Base-by-base conservation (phyloP, 2,113 vertebrate genomes). In the Phyllopteryx taeniolatus region DNA sequence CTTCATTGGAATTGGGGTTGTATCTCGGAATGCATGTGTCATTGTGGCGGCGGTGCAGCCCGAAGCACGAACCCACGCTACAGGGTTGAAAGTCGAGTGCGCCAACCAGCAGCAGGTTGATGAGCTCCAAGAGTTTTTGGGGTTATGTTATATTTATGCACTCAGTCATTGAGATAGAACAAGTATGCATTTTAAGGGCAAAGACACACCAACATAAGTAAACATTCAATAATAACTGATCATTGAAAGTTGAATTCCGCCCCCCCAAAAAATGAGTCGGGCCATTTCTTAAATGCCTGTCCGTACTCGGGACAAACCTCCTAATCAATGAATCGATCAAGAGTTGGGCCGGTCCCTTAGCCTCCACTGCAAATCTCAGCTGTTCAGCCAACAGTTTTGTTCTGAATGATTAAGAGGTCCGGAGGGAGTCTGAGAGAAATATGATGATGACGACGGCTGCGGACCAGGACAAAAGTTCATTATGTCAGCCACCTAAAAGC, bases 381-480 rank as follows among this genome's bases (percentile, higher is more conserved):
- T 20, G 19, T 53, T 56, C n/a, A 57, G 27, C 11, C 10, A 62
- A 0, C 4, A 12, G 27, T 67, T n/a, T 64, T 68, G 22, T 65
- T 81, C 33, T 9, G 27, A 77, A 74, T 66, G 54, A 77, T 79
- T 75, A 44, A 78, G 53, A 46, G 61, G 46, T 66, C 80, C 73
- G 9, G 1, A 71, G 76, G 78, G 77, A 74, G 20, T 71, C 43
- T 17, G 43, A 77, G 68, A 73, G 71, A 65, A 71, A 74, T 73
- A 79, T 70, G 20, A 46, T 47, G 49, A 71, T 81, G 79, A 80
- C 80, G 76, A 69, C 70, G 64, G 60, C 72, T 67, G 64, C 66
- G 46, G 53, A 62, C 57, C 65, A 77, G 78, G 81, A 78, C 79
- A 84, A 78, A 79, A 69, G 75, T 73, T 86, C 65, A 82, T 71